Evolutionary conservation across 2,888 invertebrate species (phyloP).

Genomic region (Watsonalla binaria): DNA sequence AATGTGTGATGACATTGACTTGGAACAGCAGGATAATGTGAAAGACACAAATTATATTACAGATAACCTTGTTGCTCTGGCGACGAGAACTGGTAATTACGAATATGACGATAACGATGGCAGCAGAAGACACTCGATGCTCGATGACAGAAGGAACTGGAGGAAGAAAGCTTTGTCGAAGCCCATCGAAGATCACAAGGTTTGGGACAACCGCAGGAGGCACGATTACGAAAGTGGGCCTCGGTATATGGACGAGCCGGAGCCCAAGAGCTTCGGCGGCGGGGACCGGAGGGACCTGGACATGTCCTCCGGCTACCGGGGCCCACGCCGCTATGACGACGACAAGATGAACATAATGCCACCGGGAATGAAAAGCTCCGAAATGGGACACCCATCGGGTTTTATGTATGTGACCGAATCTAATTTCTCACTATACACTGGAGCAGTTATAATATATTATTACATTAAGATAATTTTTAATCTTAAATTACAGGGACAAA

Average conservation of each 20-base stretch:
- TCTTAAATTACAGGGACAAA: conserved; percentile 42
- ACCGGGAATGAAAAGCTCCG: conserved; percentile 41
- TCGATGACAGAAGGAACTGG: conserved; percentile 61
- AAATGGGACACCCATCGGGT: conserved; percentile 31
- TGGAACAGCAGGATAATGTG: conserved; percentile 11
- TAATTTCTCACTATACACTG: conserved; percentile 8
- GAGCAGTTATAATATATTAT: neutral
- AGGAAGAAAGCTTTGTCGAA: conserved; percentile 55
- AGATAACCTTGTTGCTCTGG: conserved; percentile 57
- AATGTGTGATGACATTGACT: conserved; percentile 12
- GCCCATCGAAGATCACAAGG: conserved; percentile 46
- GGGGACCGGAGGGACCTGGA: conserved; percentile 41
- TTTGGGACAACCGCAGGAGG: conserved; percentile 45
- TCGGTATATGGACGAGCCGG: conserved; percentile 47
- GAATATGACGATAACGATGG: conserved; percentile 60
- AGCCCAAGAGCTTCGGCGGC: conserved; percentile 35
- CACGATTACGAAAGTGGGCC: conserved; percentile 42
- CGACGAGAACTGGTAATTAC: conserved; percentile 42
- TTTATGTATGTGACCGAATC: conserved; percentile 23
- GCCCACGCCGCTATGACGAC: conserved; percentile 45
- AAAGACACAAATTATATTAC: conserved; percentile 28
- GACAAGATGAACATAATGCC: conserved; percentile 33
- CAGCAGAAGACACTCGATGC: conserved; percentile 46
- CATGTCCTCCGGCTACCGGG: conserved; percentile 28
- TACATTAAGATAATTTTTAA: neutral